These are phyloP conservation scores for Troides oblongomaculatus DNA, from an alignment of 2,888 invertebrate genomes.

Conservation along the genomic window DNA sequence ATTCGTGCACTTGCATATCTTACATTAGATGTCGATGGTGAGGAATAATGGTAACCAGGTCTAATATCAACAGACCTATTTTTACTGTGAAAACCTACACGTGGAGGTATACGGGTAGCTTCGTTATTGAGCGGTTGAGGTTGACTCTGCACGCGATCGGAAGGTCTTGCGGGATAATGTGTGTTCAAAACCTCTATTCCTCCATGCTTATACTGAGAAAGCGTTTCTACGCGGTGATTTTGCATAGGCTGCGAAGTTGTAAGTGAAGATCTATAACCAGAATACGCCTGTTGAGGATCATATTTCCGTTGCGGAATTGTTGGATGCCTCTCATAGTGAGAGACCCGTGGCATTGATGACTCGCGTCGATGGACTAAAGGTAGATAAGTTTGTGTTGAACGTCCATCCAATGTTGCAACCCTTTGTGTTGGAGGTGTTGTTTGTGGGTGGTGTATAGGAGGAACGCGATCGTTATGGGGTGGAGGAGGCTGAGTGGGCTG, in stretches of 20 bases:
- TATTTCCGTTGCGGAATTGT: slow-evolving; percentile 63
- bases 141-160: slow-evolving; percentile 59
- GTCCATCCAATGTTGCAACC: slow-evolving; percentile 49
- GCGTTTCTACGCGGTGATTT: slow-evolving; percentile 61
- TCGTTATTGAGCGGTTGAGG: slow-evolving; percentile 50
- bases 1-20: slow-evolving; percentile 52
- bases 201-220: slow-evolving; percentile 63
- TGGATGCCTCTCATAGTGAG: slow-evolving; percentile 65
- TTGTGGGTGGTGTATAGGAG: slow-evolving; percentile 73
- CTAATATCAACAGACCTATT: slow-evolving; percentile 55
- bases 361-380: slow-evolving; percentile 60
- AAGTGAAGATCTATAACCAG: slow-evolving; percentile 64
- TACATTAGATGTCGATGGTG: slow-evolving; percentile 64
- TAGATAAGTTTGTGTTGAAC: slow-evolving; percentile 56
- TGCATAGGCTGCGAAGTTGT: slow-evolving; percentile 54
- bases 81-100: slow-evolving; percentile 56
- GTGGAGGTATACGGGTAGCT: slow-evolving; percentile 51
- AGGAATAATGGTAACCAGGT: slow-evolving; percentile 57
- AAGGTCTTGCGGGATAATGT: slow-evolving; percentile 56
- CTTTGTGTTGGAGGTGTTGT: slow-evolving; percentile 52
- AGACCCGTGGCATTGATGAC: slow-evolving; percentile 54
- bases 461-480: slow-evolving; percentile 71
- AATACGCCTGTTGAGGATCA: slow-evolving; percentile 70
- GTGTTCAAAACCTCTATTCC: slow-evolving; percentile 53
- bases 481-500: slow-evolving; percentile 59